Evolutionary conservation across 1,140 invertebrate genomes (phyloP).

Genomic region (Drosophila albomicans): DNA sequence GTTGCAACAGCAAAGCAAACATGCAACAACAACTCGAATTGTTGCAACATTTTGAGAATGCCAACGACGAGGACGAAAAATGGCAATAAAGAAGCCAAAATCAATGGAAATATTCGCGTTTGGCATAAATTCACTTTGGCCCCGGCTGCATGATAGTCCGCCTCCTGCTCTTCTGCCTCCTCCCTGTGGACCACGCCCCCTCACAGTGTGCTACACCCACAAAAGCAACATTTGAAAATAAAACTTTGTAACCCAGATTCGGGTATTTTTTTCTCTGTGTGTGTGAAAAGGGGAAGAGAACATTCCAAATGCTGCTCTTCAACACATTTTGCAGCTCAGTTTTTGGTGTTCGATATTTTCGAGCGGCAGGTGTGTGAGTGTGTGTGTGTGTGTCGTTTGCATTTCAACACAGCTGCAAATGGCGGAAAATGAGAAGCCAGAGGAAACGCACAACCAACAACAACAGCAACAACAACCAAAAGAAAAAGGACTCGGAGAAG

Average conservation of each 20-base stretch:
- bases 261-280: background rate
- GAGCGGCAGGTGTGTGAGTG: constrained; percentile 48
- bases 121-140: constrained; percentile 75
- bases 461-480: constrained; percentile 4
- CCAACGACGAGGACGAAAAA: constrained; percentile 48
- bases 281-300: background rate
- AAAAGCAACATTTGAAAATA: constrained; percentile 53
- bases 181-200: constrained; percentile 7
- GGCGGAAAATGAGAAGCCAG: constrained; percentile 64
- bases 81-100: constrained; percentile 75
- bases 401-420: constrained; percentile 67
- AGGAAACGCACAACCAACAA: constrained; percentile 24
- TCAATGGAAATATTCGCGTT: constrained; percentile 78
- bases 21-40: constrained; percentile 26
- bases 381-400: constrained; percentile 44
- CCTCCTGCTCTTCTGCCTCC: background rate
- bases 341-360: constrained; percentile 55
- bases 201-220: constrained; percentile 3
- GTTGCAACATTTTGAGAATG: constrained; percentile 67
- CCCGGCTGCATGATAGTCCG: constrained; percentile 9
- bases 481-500: constrained; percentile 25
- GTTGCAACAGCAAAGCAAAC: constrained; percentile 40
- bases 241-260: constrained; percentile 79
- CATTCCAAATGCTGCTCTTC: constrained; percentile 4
- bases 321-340: constrained; percentile 18